Conservation (phyloP, 2,113 vertebrate genomes). For the Pseudorectes ferrugineus region DNA sequence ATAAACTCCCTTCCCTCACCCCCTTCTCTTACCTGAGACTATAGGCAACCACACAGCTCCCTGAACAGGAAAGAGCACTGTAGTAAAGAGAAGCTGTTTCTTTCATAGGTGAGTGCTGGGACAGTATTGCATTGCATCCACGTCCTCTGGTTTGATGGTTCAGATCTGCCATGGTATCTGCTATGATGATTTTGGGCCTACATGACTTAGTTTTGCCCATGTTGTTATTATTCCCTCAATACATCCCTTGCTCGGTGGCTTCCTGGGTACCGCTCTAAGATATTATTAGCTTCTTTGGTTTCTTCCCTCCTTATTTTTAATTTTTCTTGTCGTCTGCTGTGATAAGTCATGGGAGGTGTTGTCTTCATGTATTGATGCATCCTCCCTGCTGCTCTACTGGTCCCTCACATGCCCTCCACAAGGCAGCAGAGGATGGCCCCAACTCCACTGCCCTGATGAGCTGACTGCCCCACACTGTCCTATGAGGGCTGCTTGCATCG, state of each 20-base stretch:
- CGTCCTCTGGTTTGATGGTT: not conserved
- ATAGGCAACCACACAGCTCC: not conserved
- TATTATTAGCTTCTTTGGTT: not conserved
- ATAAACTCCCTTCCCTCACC: not conserved
- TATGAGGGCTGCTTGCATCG: accelerated
- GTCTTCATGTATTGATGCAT: not conserved
- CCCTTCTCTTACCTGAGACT: not conserved
- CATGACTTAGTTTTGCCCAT: not conserved
- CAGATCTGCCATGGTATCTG: not conserved
- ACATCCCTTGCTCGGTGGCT: not conserved
- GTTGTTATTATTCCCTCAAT: not conserved
- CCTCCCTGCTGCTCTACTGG: not conserved
- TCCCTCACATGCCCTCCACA: not conserved
- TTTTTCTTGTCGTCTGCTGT: not conserved
- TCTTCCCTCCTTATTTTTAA: not conserved
- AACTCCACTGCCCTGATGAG: not conserved
- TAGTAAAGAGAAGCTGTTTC: not conserved
- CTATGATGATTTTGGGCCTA: not conserved
- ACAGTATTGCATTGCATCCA: not conserved
- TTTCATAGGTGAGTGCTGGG: not conserved
- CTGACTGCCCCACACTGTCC: not conserved
- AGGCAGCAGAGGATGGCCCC: not conserved
- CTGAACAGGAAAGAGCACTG: not conserved
- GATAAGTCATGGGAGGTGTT: not conserved
- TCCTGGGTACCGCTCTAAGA: not conserved